phyloP scores from a whole-genome alignment of 2,888 invertebrate genomes.

The Drosophila recens region DNA sequence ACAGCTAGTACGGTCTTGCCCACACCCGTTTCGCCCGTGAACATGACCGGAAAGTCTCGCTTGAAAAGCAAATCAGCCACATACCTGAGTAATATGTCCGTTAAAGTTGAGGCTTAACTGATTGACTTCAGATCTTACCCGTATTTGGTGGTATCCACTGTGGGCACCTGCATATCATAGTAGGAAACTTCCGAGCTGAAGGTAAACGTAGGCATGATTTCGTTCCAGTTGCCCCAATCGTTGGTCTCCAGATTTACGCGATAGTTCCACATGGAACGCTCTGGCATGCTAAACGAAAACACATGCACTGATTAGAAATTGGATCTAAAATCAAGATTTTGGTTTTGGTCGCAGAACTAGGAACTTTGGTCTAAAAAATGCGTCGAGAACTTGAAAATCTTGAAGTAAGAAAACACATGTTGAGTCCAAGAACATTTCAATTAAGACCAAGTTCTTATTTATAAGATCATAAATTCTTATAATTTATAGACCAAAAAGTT shows the following conservation, averaged over 20 bases:
- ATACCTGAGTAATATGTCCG: slow-evolving; percentile 61
- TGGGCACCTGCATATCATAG: slow-evolving; percentile 96
- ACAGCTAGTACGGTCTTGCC: slow-evolving; percentile 95
- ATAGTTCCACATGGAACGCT: slow-evolving; percentile 90
- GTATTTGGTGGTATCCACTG: slow-evolving; percentile 95
- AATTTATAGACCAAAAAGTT: too few relatives aligned
- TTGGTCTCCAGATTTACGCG: slow-evolving; percentile 90
- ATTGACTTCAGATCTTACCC: slow-evolving; percentile 86
- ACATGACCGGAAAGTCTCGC: slow-evolving; percentile 91
- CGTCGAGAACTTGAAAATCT: too few relatives aligned
- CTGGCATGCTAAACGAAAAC: slow-evolving; percentile 88
- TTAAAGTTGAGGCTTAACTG: too few relatives aligned
- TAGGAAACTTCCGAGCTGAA: slow-evolving; percentile 91
- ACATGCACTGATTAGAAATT: too few relatives aligned
- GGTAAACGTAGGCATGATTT: slow-evolving; percentile 90
- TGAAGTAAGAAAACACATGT: too few relatives aligned
- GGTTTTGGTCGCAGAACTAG: too few relatives aligned
- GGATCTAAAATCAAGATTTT: too few relatives aligned
- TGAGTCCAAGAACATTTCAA: too few relatives aligned
- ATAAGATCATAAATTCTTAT: too few relatives aligned
- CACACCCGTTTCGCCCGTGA: slow-evolving; percentile 96
- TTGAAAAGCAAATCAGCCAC: slow-evolving; percentile 89
- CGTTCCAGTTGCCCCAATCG: slow-evolving; percentile 91
- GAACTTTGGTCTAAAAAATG: too few relatives aligned
- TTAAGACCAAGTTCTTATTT: too few relatives aligned